Evolutionary conservation across 2,797 vertebrate genomes (phyloP), one percentile per base, ranked within the genome.

Genomic region (Xenentodon cancila): DNA sequence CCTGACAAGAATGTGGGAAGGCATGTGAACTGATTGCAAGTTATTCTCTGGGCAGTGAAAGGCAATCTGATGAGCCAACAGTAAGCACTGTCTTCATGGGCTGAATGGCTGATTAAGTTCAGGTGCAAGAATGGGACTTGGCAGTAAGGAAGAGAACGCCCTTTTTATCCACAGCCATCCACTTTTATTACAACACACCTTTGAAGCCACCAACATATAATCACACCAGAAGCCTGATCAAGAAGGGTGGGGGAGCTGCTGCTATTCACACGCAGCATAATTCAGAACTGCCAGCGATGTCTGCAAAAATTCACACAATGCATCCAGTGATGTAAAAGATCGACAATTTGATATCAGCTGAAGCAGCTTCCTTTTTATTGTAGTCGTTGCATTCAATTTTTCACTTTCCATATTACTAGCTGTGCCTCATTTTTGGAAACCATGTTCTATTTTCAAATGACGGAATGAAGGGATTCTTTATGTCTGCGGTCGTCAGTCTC

Each of bases 11-110:
- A 85, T 66, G 75, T 16, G 27, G 73, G 63, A 63, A 75, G 81
- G 82, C 90, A 88, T 85, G 79, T 73, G 75, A 85, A 84, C 78
- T 91, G 87, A 91, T 90, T 91, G 84, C 81, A 47, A 82, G 88
- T 89, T 86, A 88, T 84, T 90, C 79, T 92, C 83, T 82, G 74
- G 82, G 86, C 76, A 71, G 64, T 40, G 75, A 80, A 83, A 90
- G 85, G 82, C 89, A 88, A 89, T 86, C 89, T 79, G 81, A 88
- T 80, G 57, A 84, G 68, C 75, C 79, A 77, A 81, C 70, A 68
- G 84, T 88, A 80, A 86, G 86, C 86, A 83, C 51, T 37, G 54
- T 87, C 84, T 80, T 80, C 81, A 81, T 53, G 71, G 53, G 59
- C 68, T 87, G 80, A 87, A 87, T 87, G 77, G 73, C 68, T 87